phyloP scores from a whole-genome alignment of 2,888 invertebrate species.

The Synergus itoensis region DNA sequence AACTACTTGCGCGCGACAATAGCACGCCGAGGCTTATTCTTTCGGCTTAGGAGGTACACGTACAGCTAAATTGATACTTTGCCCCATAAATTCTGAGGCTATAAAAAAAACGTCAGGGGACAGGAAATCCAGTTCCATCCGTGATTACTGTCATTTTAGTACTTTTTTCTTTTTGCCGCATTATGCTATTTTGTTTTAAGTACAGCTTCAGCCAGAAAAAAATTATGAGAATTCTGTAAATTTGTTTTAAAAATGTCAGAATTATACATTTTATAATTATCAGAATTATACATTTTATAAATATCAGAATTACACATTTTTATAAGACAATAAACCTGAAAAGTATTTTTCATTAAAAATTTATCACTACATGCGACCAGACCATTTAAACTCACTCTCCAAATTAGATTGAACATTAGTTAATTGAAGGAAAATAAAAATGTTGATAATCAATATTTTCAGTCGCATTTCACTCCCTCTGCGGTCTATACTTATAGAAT shows the following conservation, averaged over 20 bases:
- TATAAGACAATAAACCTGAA: too few relatives aligned
- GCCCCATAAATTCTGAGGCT: neutral
- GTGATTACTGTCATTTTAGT: neutral
- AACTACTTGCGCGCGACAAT: slow-evolving; percentile 47
- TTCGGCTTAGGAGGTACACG: slow-evolving; percentile 17
- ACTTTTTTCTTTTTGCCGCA: neutral
- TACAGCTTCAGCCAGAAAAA: neutral
- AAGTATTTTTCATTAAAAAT: neutral
- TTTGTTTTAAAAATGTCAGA: neutral
- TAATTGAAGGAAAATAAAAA: neutral
- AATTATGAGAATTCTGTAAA: neutral
- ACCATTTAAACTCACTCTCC: neutral
- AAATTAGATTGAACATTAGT: neutral
- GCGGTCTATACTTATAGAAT: too few relatives aligned
- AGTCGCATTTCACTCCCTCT: too few relatives aligned
- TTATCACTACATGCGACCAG: too few relatives aligned
- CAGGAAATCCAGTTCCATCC: neutral
- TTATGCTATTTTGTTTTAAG: neutral
- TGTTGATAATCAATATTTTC: neutral
- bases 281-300: too few relatives aligned
- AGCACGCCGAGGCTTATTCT: slow-evolving; percentile 38
- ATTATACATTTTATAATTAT: too few relatives aligned
- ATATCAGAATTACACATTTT: too few relatives aligned
- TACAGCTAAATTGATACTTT: slow-evolving; percentile 36
- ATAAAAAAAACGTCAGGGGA: neutral